Conservation (phyloP, 2,888 invertebrate genomes). For the Andrena camellia region DNA sequence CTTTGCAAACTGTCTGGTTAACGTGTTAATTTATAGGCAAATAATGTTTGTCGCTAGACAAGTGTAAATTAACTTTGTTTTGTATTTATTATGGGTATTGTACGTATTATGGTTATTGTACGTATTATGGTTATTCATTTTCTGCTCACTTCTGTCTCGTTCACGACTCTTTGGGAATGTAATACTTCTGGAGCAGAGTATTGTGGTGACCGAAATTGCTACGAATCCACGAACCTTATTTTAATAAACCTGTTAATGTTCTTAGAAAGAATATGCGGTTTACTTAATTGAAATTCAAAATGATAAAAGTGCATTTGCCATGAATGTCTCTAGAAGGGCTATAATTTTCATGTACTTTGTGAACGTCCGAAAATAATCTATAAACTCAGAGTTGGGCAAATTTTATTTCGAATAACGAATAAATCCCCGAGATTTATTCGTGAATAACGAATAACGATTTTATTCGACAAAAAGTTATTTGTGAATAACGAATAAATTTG, state of each 20-base stretch:
- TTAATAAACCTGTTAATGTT: background rate
- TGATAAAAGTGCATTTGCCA: background rate
- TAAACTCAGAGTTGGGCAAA: too few species aligned
- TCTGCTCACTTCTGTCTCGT: background rate
- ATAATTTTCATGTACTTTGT: background rate
- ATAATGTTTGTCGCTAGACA: background rate
- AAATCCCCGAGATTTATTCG: too few species aligned
- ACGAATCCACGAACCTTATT: background rate
- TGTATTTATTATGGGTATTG: constrained; percentile 3
- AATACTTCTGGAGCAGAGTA: background rate
- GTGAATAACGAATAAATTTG: too few species aligned
- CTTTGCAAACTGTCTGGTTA: constrained; percentile 5
- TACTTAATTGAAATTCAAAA: background rate
- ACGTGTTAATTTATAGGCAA: constrained; percentile 14
- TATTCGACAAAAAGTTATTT: too few species aligned
- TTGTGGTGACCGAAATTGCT: background rate
- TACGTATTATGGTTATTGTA: background rate
- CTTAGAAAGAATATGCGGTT: background rate
- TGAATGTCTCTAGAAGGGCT: background rate
- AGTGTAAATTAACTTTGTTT: constrained; percentile 4
- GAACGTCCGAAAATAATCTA: background rate
- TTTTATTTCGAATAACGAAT: too few species aligned
- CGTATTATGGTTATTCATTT: background rate
- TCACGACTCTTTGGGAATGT: background rate
- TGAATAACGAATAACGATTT: too few species aligned